Base-by-base conservation (phyloP, 2,888 invertebrate species). In the Mesochorus sp. region DNA sequence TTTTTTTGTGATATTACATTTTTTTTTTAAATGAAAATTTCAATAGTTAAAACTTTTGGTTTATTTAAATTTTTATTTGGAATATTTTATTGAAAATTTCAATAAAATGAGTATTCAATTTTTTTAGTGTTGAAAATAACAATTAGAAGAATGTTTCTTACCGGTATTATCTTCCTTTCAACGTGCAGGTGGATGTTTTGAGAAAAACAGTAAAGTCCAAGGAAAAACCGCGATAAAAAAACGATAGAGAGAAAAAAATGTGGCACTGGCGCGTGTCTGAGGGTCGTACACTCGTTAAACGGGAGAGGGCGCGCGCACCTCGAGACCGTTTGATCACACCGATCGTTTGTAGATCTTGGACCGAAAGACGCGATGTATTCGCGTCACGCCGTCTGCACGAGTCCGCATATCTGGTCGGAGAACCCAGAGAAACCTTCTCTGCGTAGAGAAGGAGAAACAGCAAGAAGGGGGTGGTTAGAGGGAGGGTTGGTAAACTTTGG, bases 111-210 rank as follows among this genome's bases (percentile, higher is more conserved):
- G 1, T 2, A 34, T 34, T 34, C 1, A 34, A 34, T 8, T 34
- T 4, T 3, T 8, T 21, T 21, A 21, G 5, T 10, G 10, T 49
- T 26, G 12, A 39, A 26, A 39, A 8, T 55, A 24, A 47, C 5
- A 31, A 61, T 28, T 53, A 19, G 17, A 3, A 12, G 6, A 51
- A 21, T 53, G 47, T 74, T 34, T 39, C 72, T 78, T 68, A 78
- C 77, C 77, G 77, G 68, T 70, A 59, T 73, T 26, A 34, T 78
- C 62, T 47, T 68, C 49, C 68, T 57, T 62, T 37, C 49, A 49
- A 64, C 39, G 39, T 57, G 6, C 57, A 39, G n/a, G 19, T 34
- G 49, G 51, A 53, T 37, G 34, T 44, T 61, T 59, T 44, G 19
- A 19, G 6, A 42, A 14, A 37, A 12, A 21, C 21, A 34, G 24